A percentile compares a stretch with the other conserved stretches of the same genome.
Conservation (phyloP, 2,113 vertebrate genomes). For the Chascanopsetta lugubris region DNA sequence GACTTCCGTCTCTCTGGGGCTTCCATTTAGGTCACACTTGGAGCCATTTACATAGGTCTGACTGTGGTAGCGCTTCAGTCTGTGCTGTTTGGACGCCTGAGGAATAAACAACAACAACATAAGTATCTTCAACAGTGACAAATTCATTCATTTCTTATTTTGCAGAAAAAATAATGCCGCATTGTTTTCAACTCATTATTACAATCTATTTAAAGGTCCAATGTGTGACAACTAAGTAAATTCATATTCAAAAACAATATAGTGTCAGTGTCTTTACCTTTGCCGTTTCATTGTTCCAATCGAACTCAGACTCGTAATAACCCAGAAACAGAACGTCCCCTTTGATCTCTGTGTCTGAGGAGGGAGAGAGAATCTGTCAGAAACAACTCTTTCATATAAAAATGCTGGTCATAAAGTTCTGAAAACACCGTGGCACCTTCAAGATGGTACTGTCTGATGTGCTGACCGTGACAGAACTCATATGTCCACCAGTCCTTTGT, state of each 20-base stretch:
- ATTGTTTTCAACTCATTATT: too few species aligned
- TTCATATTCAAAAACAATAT: background rate
- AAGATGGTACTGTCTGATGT: constrained; percentile 93
- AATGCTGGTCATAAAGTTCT: background rate
- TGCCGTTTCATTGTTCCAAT: constrained; percentile 91
- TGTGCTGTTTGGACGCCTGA: constrained; percentile 93
- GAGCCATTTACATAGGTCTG: constrained; percentile 94
- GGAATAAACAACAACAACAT: background rate
- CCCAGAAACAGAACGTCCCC: constrained; percentile 91
- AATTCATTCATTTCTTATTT: too few species aligned
- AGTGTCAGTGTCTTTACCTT: constrained; percentile 82
- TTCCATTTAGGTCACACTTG: constrained; percentile 92
- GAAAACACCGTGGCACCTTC: constrained; percentile 80
- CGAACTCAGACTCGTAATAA: constrained; percentile 90
- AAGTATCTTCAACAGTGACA: background rate
- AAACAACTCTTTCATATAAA: background rate
- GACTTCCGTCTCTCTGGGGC: constrained; percentile 89
- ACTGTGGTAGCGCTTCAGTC: constrained; percentile 93
- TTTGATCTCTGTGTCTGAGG: constrained; percentile 91
- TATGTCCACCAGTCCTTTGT: constrained; percentile 99
- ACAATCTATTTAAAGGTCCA: too few species aligned
- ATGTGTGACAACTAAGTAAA: background rate
- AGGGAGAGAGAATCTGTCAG: constrained; percentile 32
- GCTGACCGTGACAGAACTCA: constrained; percentile 91
- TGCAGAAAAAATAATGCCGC: too few species aligned